These are phyloP conservation scores for Eudyptes chrysolophus DNA, from an alignment of 2,113 vertebrate genomes.

Conservation along the genomic window DNA sequence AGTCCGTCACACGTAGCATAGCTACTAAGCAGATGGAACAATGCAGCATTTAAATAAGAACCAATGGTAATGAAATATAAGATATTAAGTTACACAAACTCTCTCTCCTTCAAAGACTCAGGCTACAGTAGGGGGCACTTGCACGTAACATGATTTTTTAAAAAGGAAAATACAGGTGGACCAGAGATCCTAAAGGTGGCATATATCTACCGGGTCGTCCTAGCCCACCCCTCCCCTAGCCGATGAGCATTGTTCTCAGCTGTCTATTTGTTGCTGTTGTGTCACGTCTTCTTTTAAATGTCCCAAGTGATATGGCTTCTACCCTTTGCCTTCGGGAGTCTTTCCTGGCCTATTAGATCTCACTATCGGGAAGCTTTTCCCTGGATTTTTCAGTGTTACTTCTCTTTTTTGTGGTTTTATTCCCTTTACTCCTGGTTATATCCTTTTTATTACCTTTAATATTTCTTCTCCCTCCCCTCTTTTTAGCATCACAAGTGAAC, in stretches of 20 bases:
- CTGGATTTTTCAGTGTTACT: not conserved
- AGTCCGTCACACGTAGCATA: constrained; percentile 50
- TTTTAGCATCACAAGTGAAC: not conserved
- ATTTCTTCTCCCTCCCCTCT: not conserved
- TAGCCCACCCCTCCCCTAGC: not conserved
- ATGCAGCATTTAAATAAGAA: constrained; percentile 58
- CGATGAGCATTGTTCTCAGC: not conserved
- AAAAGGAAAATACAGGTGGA: constrained; percentile 4
- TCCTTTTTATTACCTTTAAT: not conserved
- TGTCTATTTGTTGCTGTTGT: not conserved
- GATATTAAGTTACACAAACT: constrained; percentile 51
- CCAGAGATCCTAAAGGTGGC: not conserved
- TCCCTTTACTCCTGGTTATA: not conserved
- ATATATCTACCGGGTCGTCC: not conserved
- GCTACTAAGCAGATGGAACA: constrained; percentile 59
- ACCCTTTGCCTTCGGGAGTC: not conserved
- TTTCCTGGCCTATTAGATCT: not conserved
- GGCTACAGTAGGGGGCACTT: not conserved
- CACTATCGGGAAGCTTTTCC: not conserved
- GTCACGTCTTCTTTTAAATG: not conserved
- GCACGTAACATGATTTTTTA: constrained; percentile 18
- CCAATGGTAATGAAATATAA: constrained; percentile 49
- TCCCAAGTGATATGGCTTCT: not conserved
- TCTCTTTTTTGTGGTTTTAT: not conserved
- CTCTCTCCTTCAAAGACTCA: not conserved